These are phyloP conservation scores for Ctenomys sociabilis DNA, from an alignment of 2,113 vertebrate species.

Conservation along the genomic window DNA sequence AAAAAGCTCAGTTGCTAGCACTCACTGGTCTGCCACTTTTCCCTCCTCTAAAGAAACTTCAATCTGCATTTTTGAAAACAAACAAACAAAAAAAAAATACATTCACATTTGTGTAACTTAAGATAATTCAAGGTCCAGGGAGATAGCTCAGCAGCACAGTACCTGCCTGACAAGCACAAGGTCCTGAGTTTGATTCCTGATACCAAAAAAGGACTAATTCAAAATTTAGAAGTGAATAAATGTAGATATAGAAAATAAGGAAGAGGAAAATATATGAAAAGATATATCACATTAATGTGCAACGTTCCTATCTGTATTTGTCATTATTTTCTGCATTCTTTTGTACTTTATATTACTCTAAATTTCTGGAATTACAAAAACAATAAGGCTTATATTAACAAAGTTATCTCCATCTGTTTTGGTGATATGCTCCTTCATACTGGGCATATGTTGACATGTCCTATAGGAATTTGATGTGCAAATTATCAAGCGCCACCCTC, in stretches of 20 bases:
- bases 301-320: neutral
- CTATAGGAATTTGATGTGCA: neutral
- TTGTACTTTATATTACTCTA: neutral
- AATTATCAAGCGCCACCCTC: neutral
- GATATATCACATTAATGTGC: neutral
- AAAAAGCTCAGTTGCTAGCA: neutral
- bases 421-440: neutral
- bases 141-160: too few species aligned
- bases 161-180: too few species aligned
- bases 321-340: neutral
- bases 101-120: neutral
- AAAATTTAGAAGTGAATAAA: neutral
- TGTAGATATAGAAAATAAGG: neutral
- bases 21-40: neutral
- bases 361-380: neutral
- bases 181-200: too few species aligned
- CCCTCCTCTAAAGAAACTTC: neutral
- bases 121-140: neutral
- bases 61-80: neutral
- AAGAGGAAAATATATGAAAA: neutral
- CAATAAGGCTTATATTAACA: neutral
- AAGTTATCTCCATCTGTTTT: neutral
- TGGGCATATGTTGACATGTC: neutral
- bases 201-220: neutral
- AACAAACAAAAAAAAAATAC: too few species aligned